Evolutionary conservation across 2,888 invertebrate genomes (phyloP).

Genomic region (Melikaiella ostensackeni): DNA sequence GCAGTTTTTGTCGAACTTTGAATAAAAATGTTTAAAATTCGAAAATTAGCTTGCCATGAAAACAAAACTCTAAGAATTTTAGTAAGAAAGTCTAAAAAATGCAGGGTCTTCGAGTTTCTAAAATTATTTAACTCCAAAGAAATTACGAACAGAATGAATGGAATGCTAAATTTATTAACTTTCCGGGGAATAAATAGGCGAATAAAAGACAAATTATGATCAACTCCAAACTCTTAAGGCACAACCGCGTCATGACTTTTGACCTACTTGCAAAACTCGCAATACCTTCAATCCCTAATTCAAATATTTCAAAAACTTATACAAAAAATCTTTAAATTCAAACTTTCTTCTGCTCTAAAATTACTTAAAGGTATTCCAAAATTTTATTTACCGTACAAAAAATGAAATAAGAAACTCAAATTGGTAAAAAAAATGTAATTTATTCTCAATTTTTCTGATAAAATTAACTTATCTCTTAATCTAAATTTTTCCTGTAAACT

Average conservation of each 20-base stretch:
- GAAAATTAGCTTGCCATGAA: background rate
- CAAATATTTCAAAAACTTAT: conserved; percentile 53
- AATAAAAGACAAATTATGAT: conserved; percentile 55
- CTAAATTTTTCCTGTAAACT: conserved; percentile 31
- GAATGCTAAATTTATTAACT: no score
- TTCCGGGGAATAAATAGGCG: background rate
- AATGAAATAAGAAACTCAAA: background rate
- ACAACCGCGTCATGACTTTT: conserved; percentile 59
- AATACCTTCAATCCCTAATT: conserved; percentile 57
- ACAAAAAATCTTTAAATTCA: background rate
- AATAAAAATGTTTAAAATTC: background rate
- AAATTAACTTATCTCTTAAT: background rate
- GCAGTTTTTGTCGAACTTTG: background rate
- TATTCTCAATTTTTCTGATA: background rate
- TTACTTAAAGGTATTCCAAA: no score
- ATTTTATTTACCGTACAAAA: no score
- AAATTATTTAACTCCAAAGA: background rate
- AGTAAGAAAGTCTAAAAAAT: no score
- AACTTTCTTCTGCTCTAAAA: background rate
- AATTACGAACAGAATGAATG: background rate
- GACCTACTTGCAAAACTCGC: conserved; percentile 64
- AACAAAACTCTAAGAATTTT: no score
- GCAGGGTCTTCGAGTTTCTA: background rate
- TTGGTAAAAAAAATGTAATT: background rate
- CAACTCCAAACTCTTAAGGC: conserved; percentile 53